Percentiles rank a stretch among this genome's conserved stretches.
Evolutionary conservation across 2,113 vertebrate genomes (phyloP).

Genomic region (Danionella cerebrum): DNA sequence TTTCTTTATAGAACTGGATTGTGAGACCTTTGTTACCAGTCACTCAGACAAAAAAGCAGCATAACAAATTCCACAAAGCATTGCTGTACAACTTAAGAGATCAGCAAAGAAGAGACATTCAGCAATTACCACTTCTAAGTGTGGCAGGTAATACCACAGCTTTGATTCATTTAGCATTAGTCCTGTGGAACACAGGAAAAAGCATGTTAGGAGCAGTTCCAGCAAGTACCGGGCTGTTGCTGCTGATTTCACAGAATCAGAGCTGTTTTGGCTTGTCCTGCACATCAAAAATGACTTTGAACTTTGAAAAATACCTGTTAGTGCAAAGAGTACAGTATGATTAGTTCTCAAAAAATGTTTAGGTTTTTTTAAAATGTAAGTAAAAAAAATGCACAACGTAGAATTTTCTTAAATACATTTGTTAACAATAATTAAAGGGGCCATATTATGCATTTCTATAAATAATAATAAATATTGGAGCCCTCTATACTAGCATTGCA

Average conservation of each 20-base stretch:
- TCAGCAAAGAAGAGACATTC: slow-evolving; percentile 58
- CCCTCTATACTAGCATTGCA: too few relatives aligned
- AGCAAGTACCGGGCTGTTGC: slow-evolving; percentile 47
- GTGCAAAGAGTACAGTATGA: slow-evolving; percentile 73
- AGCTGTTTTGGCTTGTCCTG: slow-evolving; percentile 64
- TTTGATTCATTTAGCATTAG: slow-evolving; percentile 73
- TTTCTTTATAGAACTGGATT: too few relatives aligned
- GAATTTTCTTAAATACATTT: too few relatives aligned
- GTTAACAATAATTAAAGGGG: too few relatives aligned
- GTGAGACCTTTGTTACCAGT: too few relatives aligned
- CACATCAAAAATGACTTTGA: slow-evolving; percentile 72
- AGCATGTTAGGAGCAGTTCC: slow-evolving; percentile 38
- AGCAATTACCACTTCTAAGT: slow-evolving; percentile 69
- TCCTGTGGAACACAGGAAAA: slow-evolving; percentile 61
- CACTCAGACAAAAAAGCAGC: slow-evolving; percentile 33
- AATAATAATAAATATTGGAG: too few relatives aligned
- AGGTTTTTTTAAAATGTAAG: too few relatives aligned
- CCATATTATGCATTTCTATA: too few relatives aligned
- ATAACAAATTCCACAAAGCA: not conserved
- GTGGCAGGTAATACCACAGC: slow-evolving; percentile 58
- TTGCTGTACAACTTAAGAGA: slow-evolving; percentile 8
- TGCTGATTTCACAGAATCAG: slow-evolving; percentile 73
- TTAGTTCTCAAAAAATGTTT: too few relatives aligned
- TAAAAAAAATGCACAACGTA: too few relatives aligned
- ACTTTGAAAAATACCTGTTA: slow-evolving; percentile 70